phyloP scores from a whole-genome alignment of 2,797 vertebrate species.

The Lepidocolaptes lacrymiger region DNA sequence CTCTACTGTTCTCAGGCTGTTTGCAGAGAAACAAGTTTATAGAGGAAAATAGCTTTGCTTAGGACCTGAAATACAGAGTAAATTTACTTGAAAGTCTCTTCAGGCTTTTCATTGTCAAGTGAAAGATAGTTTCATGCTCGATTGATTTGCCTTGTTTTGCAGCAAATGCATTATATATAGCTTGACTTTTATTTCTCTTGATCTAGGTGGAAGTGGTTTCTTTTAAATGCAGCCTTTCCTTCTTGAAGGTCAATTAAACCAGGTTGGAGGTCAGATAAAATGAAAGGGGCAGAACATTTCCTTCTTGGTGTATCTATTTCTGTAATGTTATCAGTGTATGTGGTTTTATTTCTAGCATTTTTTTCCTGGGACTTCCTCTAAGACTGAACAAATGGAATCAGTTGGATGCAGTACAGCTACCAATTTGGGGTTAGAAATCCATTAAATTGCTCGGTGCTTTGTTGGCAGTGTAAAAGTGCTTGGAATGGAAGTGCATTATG shows the following conservation, averaged over 20 bases:
- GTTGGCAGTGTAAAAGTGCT: slow-evolving; percentile 35
- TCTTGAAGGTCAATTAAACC: slow-evolving; percentile 34
- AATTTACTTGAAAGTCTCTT: background rate
- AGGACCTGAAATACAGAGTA: background rate
- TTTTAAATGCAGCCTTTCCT: background rate
- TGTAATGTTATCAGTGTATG: slow-evolving; percentile 43
- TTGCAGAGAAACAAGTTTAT: background rate
- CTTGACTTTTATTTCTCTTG: background rate
- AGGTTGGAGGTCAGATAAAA: slow-evolving; percentile 44
- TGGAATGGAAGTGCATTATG: slow-evolving; percentile 27
- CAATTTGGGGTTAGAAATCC: slow-evolving; percentile 63
- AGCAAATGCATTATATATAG: background rate
- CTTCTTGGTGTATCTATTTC: slow-evolving; percentile 54
- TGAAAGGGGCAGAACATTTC: slow-evolving; percentile 43
- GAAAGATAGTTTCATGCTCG: background rate
- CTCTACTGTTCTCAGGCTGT: background rate
- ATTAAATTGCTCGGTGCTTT: slow-evolving; percentile 60
- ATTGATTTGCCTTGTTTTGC: slow-evolving; percentile 20
- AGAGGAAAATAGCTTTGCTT: background rate
- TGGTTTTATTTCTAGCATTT: slow-evolving; percentile 60
- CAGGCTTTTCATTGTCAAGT: background rate
- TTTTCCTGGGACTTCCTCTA: slow-evolving; percentile 28
- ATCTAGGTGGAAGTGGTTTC: slow-evolving; percentile 10
- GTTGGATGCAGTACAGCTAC: slow-evolving; percentile 41
- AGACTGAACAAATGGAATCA: slow-evolving; percentile 36